Evolutionary conservation across 2,113 vertebrate genomes (phyloP), one percentile per base, ranked within the genome.

Genomic region (Propithecus coquereli): DNA sequence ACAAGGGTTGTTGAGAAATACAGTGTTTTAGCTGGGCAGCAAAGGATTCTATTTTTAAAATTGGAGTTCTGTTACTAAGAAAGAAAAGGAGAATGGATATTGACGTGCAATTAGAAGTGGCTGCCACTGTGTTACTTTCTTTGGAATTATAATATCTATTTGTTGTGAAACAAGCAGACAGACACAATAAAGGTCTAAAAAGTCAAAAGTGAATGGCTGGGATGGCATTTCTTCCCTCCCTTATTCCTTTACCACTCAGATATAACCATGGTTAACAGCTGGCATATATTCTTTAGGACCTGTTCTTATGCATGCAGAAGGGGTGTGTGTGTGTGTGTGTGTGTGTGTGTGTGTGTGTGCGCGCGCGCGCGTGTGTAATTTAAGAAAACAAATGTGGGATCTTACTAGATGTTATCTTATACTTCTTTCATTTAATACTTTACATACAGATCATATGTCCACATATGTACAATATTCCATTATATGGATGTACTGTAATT

Each of bases 401-500:
- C 82, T 37, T 61, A 17, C 30, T 61, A 43, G 84, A 43, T 59
- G 4, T 22, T 61, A 12, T 50, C 50, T 76, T n/a, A 50, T 2
- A 13, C 9, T 59, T 83, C 50, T 66, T 71, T 80, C 23, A 9
- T 85, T 82, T 17, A 23, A 0, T 63, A 12, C 25, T 65, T 6
- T 32, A 16, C 14, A 12, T 77, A n/a, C 23, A 68, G 45, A 79
- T 57, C 32, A 6, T 71, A 16, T 13, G 32, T 63, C 27, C 8
- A n/a, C 47, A 1, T 61, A 0, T 34, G 25, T 61, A 18, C 3
- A 6, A 17, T 25, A 8, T 27, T 63, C 54, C 40, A 0, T 73
- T 88, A 6, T 17, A 23, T 17, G 43, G 25, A 22, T 77, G 17
- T 13, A 18, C 40, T 73, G 6, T 66, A 40, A 73, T 65, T 70